Conservation (phyloP, 2,888 invertebrate genomes). For the Strigamia crassipes region DNA sequence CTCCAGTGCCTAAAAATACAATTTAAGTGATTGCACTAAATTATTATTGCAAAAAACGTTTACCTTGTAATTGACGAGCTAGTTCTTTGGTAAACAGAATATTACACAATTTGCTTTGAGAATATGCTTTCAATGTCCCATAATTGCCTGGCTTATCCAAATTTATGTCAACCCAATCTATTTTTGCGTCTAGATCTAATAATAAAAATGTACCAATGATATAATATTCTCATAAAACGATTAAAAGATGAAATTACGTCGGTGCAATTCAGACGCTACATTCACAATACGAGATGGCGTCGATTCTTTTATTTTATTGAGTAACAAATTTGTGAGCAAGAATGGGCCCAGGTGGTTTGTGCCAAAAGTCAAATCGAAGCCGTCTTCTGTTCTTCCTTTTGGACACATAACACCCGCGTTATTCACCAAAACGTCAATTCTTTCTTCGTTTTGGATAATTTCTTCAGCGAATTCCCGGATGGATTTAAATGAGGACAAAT, state of each 20-base stretch:
- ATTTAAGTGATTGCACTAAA: not conserved
- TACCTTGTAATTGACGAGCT: not conserved
- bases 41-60: not conserved
- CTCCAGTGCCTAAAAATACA: slow-evolving; percentile 66
- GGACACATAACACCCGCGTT: slow-evolving; percentile 45
- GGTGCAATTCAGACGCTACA: not conserved
- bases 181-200: not conserved
- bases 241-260: not conserved
- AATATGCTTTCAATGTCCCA: not conserved
- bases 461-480: slow-evolving; percentile 20
- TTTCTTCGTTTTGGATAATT: slow-evolving; percentile 39
- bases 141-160: not conserved
- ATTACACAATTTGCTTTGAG: not conserved
- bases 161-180: not conserved
- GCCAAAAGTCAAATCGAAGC: not conserved
- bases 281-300: slow-evolving; percentile 59
- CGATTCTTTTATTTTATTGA: slow-evolving; percentile 49
- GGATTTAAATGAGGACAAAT: slow-evolving; percentile 43
- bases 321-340: slow-evolving; percentile 50
- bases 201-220: not conserved
- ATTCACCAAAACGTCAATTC: slow-evolving; percentile 49
- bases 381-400: too few relatives aligned
- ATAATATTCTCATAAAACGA: not conserved
- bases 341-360: slow-evolving; percentile 51
- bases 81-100: not conserved